A percentile compares a stretch with the other conserved stretches of the same genome.
phyloP scores from a whole-genome alignment of 2,888 invertebrate species.

The Dinocampus coccinellae region DNA sequence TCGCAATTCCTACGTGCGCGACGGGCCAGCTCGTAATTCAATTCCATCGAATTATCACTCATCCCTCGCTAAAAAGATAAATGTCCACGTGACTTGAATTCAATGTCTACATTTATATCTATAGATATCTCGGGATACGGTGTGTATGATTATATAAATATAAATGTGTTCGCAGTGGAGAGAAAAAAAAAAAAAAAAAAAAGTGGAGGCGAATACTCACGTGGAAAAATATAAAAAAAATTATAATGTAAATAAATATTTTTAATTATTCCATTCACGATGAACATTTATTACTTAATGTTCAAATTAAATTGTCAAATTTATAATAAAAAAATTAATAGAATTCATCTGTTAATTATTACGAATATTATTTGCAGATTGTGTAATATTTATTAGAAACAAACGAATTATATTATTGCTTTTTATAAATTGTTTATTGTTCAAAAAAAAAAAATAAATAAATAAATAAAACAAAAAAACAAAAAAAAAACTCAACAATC shows the following conservation, averaged over 20 bases:
- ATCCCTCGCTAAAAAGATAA: slow-evolving; percentile 65
- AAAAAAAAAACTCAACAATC: too few relatives aligned
- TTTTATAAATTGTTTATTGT: too few relatives aligned
- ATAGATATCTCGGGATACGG: too few relatives aligned
- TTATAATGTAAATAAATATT: neutral
- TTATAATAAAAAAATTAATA: too few relatives aligned
- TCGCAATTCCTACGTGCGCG: slow-evolving; percentile 4
- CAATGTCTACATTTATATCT: slow-evolving; percentile 31
- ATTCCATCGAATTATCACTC: slow-evolving; percentile 66
- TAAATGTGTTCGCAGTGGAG: neutral
- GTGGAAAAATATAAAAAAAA: slow-evolving; percentile 5
- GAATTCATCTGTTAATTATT: too few relatives aligned
- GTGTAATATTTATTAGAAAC: too few relatives aligned
- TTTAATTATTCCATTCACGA: neutral
- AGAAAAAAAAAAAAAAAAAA: neutral
- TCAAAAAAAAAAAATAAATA: too few relatives aligned
- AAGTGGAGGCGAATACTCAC: neutral
- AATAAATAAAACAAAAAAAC: too few relatives aligned
- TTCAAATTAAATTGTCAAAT: too few relatives aligned
- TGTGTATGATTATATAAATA: neutral
- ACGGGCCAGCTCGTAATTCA: slow-evolving; percentile 59
- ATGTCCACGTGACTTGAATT: slow-evolving; percentile 64
- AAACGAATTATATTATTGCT: too few relatives aligned
- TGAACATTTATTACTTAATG: neutral
- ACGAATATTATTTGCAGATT: too few relatives aligned